Evolutionary conservation across 2,888 invertebrate genomes (phyloP).

Genomic region (Xestia ashworthii): DNA sequence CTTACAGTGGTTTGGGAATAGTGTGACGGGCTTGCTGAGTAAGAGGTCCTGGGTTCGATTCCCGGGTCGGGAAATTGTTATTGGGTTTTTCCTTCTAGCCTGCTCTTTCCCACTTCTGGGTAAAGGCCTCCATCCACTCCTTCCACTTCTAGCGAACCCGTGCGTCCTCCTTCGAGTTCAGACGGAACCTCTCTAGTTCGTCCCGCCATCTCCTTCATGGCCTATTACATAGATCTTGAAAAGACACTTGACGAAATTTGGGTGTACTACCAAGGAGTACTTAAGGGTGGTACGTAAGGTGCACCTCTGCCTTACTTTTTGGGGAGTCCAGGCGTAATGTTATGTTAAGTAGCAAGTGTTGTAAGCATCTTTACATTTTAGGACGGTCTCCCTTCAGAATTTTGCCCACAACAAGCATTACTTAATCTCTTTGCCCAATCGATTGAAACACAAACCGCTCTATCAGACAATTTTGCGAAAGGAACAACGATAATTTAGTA

Average conservation of each 20-base stretch:
- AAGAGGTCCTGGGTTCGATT: neutral
- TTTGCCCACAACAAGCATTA: too few relatives aligned
- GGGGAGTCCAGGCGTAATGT: neutral
- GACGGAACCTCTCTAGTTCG: too few relatives aligned
- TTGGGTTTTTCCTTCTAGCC: neutral
- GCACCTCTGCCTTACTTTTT: neutral
- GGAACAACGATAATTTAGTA: conserved; percentile 7
- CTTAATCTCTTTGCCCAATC: neutral
- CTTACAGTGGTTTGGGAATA: too few relatives aligned
- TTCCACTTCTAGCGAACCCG: too few relatives aligned
- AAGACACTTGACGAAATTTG: neutral
- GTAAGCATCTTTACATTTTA: too few relatives aligned
- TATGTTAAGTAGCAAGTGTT: neutral
- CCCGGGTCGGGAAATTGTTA: neutral
- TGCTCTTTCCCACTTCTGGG: too few relatives aligned
- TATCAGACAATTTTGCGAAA: conserved; percentile 12
- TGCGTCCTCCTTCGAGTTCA: too few relatives aligned
- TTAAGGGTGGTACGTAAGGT: neutral
- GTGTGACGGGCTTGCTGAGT: neutral
- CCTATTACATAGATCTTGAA: neutral
- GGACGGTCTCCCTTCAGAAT: neutral
- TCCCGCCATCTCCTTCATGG: too few relatives aligned
- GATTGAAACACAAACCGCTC: neutral
- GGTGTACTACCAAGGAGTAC: too few relatives aligned
- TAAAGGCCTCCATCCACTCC: too few relatives aligned